phyloP scores from a whole-genome alignment of 2,888 invertebrate genomes.

The Eupelmus urozonus region DNA sequence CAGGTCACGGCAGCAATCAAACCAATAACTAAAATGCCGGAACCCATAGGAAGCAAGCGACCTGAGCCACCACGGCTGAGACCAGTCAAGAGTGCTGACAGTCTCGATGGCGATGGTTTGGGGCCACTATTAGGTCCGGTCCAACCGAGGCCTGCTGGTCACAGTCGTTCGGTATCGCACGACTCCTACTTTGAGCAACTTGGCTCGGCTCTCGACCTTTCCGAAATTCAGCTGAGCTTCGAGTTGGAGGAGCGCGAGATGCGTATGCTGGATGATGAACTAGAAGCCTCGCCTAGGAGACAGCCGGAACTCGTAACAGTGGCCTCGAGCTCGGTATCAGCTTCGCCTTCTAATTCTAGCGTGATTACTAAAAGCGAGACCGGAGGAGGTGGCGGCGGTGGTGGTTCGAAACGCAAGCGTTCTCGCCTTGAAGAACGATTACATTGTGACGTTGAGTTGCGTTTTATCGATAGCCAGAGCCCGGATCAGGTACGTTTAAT shows the following conservation, averaged over 20 bases:
- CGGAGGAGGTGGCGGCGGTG: constrained; percentile 65
- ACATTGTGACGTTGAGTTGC: constrained; percentile 82
- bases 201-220: constrained; percentile 84
- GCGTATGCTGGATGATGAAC: constrained; percentile 90
- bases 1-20: neutral
- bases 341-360: constrained; percentile 58
- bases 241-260: constrained; percentile 91
- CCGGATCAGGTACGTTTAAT: constrained; percentile 81
- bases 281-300: constrained; percentile 74
- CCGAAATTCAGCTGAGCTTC: constrained; percentile 90
- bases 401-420: constrained; percentile 80
- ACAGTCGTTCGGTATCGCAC: constrained; percentile 89
- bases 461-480: constrained; percentile 89
- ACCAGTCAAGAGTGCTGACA: constrained; percentile 86
- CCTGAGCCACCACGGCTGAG: constrained; percentile 76
- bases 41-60: neutral
- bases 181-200: constrained; percentile 94
- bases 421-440: constrained; percentile 88
- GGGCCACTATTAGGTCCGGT: constrained; percentile 77
- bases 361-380: neutral
- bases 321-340: constrained; percentile 76
- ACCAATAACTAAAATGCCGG: neutral
- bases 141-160: constrained; percentile 76
- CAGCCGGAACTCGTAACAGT: constrained; percentile 59
- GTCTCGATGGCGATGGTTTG: constrained; percentile 77